Evolutionary conservation across 2,888 invertebrate species (phyloP), one percentile per base, ranked within the genome.

Genomic region (Diabrotica balteata): DNA sequence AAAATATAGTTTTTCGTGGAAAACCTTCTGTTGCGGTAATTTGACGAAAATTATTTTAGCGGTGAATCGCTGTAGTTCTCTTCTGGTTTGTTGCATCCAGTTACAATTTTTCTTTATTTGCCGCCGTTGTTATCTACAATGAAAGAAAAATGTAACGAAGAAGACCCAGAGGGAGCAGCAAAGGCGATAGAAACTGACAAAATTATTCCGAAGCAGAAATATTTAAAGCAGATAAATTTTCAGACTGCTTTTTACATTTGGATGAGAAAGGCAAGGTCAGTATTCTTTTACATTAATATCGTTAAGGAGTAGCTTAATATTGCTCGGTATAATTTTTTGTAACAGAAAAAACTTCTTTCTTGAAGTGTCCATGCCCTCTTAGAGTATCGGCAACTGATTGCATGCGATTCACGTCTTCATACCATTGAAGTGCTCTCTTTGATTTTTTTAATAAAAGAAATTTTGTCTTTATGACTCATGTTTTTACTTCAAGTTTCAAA

Each of bases 201-300:
- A n/a, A 63, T 67, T 17, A 57, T 67, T 3, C 60, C 67, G n/a
- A 68, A 72, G 42, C 32, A 51, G 8, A 50, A 45, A 43, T 52
- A 32, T 46, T 44, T 46, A 32, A 64, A 58, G 46, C 47, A 57
- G 46, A 66, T 74, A 47, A 72, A 76, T 7, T 77, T 76, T 57
- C 77, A 77, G 59, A 75, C 69, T 8, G 79, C 79, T 2, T 80
- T 80, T 62, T 78, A 78, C 55, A 65, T 74, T 7, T 80, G 80
- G 80, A 71, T 78, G 73, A 64, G 74, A 22, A 78, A 76, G 69
- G 76, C 78, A 32, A 78, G 77, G 80, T 80, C 58, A 69, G 64
- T 52, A 52, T 2, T 50, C 8, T 42, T 45, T 45, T 50, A n/a
- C 10, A 45, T 7, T 52, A 32, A 4, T 17, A 7, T 22, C 17